Conservation (phyloP, 2,797 vertebrate species). For the Squalus acanthias region DNA sequence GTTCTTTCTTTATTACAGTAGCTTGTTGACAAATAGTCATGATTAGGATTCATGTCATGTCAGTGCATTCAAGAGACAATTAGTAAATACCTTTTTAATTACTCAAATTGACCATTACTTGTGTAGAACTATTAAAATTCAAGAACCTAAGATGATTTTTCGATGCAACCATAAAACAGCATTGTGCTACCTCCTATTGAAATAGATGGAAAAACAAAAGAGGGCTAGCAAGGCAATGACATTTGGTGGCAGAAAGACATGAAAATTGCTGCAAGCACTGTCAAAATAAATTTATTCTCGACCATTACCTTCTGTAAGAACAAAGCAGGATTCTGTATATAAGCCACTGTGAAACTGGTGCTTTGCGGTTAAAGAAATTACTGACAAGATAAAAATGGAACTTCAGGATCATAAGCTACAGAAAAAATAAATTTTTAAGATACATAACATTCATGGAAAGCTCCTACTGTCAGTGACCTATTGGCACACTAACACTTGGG, state of each 20-base stretch:
- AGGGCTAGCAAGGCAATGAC: not conserved
- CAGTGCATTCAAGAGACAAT: not conserved
- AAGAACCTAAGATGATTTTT: not conserved
- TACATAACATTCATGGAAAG: not conserved
- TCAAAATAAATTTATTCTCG: not conserved
- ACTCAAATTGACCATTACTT: not conserved
- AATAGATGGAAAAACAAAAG: not conserved
- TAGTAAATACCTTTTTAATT: not conserved
- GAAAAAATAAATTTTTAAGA: not conserved
- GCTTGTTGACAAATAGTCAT: not conserved
- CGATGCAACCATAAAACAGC: not conserved
- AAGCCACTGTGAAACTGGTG: conserved; percentile 98
- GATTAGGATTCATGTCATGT: not conserved
- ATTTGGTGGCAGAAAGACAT: not conserved
- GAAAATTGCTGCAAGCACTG: not conserved
- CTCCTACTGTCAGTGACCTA: too few relatives aligned
- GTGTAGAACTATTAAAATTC: not conserved
- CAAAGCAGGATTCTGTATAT: conserved; percentile 90
- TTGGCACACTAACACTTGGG: not conserved
- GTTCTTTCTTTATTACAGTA: not conserved
- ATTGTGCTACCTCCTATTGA: not conserved
- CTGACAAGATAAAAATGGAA: not conserved
- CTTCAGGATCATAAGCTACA: conserved; percentile 8
- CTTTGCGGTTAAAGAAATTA: conserved; percentile 57
- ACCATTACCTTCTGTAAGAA: conserved; percentile 87